These are phyloP conservation scores for Thera britannica DNA, from an alignment of 2,888 invertebrate genomes.

Conservation along the genomic window DNA sequence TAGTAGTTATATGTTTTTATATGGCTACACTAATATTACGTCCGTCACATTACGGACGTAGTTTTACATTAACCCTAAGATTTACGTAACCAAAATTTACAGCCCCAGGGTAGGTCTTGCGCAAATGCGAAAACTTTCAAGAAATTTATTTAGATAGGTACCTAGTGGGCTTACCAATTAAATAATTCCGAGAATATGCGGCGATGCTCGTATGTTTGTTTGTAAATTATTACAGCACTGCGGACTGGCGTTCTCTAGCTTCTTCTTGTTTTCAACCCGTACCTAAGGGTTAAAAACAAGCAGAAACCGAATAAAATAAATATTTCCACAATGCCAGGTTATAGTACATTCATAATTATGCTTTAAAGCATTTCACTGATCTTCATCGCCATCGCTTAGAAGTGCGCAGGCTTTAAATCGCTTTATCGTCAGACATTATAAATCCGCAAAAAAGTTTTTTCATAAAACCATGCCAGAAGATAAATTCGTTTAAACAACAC, in stretches of 20 bases:
- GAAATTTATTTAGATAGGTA: slow-evolving; percentile 37
- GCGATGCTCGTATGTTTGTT: neutral
- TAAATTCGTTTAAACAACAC: neutral
- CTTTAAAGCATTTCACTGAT: too few relatives aligned
- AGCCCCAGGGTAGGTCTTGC: slow-evolving; percentile 43
- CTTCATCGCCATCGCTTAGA: too few relatives aligned
- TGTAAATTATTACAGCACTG: neutral
- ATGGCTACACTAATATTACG: too few relatives aligned
- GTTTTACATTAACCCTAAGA: neutral
- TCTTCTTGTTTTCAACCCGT: too few relatives aligned
- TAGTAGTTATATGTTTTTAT: too few relatives aligned
- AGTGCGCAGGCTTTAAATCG: too few relatives aligned
- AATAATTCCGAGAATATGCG: slow-evolving; percentile 5
- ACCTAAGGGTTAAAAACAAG: too few relatives aligned
- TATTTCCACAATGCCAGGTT: too few relatives aligned
- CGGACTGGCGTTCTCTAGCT: neutral
- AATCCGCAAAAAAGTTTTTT: neutral
- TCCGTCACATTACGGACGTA: neutral
- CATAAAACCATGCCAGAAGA: neutral
- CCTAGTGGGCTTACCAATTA: slow-evolving; percentile 28
- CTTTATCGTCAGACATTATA: too few relatives aligned
- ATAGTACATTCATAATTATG: too few relatives aligned
- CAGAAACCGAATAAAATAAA: too few relatives aligned
- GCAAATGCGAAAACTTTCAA: slow-evolving; percentile 55
- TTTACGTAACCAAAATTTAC: slow-evolving; percentile 44